Percentiles rank a stretch among this genome's conserved stretches.
Conservation (phyloP, 2,113 vertebrate species). For the Procavia capensis region DNA sequence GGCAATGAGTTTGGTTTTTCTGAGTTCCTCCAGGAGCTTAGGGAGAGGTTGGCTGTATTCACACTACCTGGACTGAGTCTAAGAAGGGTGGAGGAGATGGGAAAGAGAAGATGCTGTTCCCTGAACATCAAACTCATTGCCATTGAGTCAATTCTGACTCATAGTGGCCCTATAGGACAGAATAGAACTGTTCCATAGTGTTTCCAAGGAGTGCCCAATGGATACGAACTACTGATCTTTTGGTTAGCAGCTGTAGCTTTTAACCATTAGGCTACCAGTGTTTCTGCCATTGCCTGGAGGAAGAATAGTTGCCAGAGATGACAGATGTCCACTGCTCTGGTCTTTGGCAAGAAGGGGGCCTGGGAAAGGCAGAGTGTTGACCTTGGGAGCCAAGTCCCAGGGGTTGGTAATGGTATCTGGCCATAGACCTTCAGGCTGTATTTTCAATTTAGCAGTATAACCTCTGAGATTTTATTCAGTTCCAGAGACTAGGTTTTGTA, state of each 20-base stretch:
- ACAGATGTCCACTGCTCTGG: background rate
- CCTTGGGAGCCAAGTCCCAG: background rate
- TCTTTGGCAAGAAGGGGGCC: background rate
- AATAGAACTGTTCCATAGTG: too few relatives aligned
- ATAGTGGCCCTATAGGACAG: too few relatives aligned
- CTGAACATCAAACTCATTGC: too few relatives aligned
- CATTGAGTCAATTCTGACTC: too few relatives aligned
- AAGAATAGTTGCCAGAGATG: background rate
- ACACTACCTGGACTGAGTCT: background rate
- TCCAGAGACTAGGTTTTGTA: background rate
- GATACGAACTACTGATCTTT: too few relatives aligned
- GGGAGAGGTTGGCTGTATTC: background rate
- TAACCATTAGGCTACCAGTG: too few relatives aligned
- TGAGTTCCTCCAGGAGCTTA: background rate
- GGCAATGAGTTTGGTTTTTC: too few relatives aligned
- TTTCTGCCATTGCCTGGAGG: too few relatives aligned
- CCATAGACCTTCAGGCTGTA: background rate
- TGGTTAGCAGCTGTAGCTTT: too few relatives aligned
- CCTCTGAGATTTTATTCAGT: background rate
- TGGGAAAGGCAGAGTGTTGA: background rate
- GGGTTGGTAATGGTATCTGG: background rate
- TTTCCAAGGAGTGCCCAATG: too few relatives aligned
- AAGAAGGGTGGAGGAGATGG: background rate
- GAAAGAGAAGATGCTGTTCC: background rate
- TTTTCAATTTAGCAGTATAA: background rate